Evolutionary conservation across 2,797 vertebrate species (phyloP), one percentile per base, ranked within the genome.

Genomic region (Catostomus latipinnis): DNA sequence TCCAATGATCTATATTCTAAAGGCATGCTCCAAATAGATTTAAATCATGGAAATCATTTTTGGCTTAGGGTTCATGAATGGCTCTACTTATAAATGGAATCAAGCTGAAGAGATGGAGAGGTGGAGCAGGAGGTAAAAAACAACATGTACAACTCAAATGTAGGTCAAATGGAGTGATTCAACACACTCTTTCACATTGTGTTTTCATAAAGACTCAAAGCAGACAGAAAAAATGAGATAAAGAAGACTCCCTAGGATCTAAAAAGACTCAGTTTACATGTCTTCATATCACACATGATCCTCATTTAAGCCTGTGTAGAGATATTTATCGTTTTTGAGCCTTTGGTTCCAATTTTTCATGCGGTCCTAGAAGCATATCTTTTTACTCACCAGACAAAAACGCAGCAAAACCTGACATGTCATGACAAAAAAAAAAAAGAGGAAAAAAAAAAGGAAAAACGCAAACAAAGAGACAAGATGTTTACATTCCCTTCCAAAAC

Each of bases 41-140:
- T 60, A 16, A 53, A 58, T 16, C 18, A 71, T 12, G 70, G 43
- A 71, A 72, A 49, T 73, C 5, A 61, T 61, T 61, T 11, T 58
- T 48, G 43, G 54, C 9, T 18, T 58, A 34, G 34, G 34, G 34
- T 34, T 34, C 9, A 12, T 58, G 43, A 61, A 61, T 49, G 4
- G 10, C 14, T 48, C 11, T 6, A 48, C 11, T 73, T 34, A 34
- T 34, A 34, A 34, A 34, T 34, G 34, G 16, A 13, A 61, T 60
- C 16, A 73, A 5, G 45, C 49, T n/a, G 6, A 61, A 16, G 22
- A 61, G 56, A 49, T 2, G 34, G 34, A 34, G 34, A 34, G 71
- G 11, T 56, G 56, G 14, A 73, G 56, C 45, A 13, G 34, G 70
- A 72, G 8, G 53, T 9, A 16, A 16, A 46, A 12, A 58, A 57